Evolutionary conservation across 2,113 vertebrate genomes (phyloP).

Genomic region (Nibea albiflora): DNA sequence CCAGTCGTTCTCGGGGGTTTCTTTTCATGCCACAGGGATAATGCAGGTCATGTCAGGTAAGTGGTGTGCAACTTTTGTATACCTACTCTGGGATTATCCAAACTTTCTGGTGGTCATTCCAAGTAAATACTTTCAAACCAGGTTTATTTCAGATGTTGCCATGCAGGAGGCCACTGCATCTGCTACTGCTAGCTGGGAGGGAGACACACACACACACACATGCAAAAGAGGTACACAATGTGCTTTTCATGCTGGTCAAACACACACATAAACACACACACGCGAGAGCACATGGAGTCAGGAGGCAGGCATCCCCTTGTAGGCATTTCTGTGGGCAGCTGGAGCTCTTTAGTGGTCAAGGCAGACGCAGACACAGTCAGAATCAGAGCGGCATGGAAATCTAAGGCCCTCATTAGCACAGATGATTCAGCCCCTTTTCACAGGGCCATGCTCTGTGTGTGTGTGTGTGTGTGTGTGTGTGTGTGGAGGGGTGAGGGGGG

Average conservation of each 20-base stretch:
- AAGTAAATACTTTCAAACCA: slow-evolving; percentile 15
- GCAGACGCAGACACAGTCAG: slow-evolving; percentile 69
- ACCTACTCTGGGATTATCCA: slow-evolving; percentile 15
- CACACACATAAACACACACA: slow-evolving; percentile 34
- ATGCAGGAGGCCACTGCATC: slow-evolving; percentile 23
- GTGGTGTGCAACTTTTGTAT: neutral
- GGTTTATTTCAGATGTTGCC: slow-evolving; percentile 40
- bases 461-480: slow-evolving; percentile 24
- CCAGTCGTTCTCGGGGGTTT: neutral
- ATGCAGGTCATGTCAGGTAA: neutral
- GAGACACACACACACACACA: slow-evolving; percentile 1
- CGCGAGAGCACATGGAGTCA: slow-evolving; percentile 26
- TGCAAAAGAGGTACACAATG: slow-evolving; percentile 23
- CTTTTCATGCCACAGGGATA: neutral
- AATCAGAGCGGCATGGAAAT: slow-evolving; percentile 67
- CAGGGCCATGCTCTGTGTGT: slow-evolving; percentile 14
- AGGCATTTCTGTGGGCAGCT: slow-evolving; percentile 74
- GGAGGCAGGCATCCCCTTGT: slow-evolving; percentile 59
- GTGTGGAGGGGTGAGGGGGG: neutral
- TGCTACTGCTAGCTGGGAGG: slow-evolving; percentile 19
- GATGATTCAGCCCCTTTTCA: slow-evolving; percentile 77
- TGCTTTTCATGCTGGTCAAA: slow-evolving; percentile 47
- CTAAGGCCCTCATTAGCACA: slow-evolving; percentile 70
- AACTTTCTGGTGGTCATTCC: neutral
- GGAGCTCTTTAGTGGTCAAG: slow-evolving; percentile 71